Base-by-base conservation (phyloP, 2,113 vertebrate genomes). In the Gambusia holbrooki region DNA sequence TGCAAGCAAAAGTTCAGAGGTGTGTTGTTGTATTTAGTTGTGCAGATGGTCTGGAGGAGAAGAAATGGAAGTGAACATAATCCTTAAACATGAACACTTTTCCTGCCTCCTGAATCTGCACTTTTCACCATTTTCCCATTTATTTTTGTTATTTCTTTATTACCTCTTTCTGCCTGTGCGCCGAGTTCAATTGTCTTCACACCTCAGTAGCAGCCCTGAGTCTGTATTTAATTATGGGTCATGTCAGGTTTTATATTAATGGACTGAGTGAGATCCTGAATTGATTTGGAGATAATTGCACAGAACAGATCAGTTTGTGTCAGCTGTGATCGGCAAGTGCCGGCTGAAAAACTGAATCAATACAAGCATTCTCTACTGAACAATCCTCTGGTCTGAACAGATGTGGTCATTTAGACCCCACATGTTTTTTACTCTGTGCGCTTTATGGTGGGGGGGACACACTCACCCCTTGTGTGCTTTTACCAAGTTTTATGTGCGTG, bases 71-170 rank as follows among this genome's bases (percentile, higher is more conserved):
- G 51, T 62, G 35, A 35, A 62, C 29, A 45, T 48, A 27, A 68
- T 80, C 27, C 27, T 25, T 66, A 45, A 72, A 54, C 29, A 42
- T 32, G 29, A 58, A 62, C 61, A 29, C 12, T 60, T 22, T 27
- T 77, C 35, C 66, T 51, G 48, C 62, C 62, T 64, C 70, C 19
- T 12, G 29, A 65, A 77, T 51, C 71, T 74, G 63, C 73, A 63
- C 17, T 54, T 30, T 62, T 68, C 32, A 33, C 40, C 1, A 17
- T 76, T 25, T 63, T 68, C 67, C 70, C 60, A 67, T 79, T 74
- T 74, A 66, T 73, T 69, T 77, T 73, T 69, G 61, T 76, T 70
- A 82, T 70, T 78, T 82, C 33, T 77, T 69, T 64, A 65, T 73
- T 73, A 62, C 45, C 40, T 27, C 19, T 61, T 62, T n/a, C 27